Evolutionary conservation across 53 echinoderm and acorn worm species (phyloP).

Genomic region (Henricia sp.): DNA sequence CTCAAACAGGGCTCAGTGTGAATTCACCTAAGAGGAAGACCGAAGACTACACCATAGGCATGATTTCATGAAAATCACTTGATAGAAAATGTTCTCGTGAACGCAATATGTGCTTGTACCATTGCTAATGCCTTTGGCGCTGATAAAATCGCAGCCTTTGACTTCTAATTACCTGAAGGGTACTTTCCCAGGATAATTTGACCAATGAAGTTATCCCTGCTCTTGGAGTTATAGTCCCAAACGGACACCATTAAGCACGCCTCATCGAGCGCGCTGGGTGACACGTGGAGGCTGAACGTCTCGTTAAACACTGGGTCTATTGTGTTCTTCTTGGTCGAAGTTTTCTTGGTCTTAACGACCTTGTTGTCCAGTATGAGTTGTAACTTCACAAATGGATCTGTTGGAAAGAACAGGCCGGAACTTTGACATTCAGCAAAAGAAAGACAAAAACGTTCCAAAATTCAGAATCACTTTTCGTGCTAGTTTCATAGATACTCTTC

Average conservation of each 20-base stretch:
- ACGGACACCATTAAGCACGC: slow-evolving; percentile 80
- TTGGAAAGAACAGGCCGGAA: not conserved
- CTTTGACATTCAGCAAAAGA: not conserved
- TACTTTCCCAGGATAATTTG: slow-evolving; percentile 97
- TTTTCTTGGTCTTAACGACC: slow-evolving; percentile 93
- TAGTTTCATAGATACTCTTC: too few species aligned
- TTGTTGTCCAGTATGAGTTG: slow-evolving; percentile 90
- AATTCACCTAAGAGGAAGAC: too few species aligned
- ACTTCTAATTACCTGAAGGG: slow-evolving; percentile 80
- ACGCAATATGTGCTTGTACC: too few species aligned
- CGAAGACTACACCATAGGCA: too few species aligned
- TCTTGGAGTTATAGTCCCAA: slow-evolving; percentile 97
- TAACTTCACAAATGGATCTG: slow-evolving; percentile 96
- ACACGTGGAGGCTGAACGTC: slow-evolving; percentile 94
- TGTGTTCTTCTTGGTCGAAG: slow-evolving; percentile 95
- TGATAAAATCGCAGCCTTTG: not conserved
- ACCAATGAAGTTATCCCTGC: slow-evolving; percentile 88
- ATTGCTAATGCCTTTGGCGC: too few species aligned
- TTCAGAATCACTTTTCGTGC: too few species aligned
- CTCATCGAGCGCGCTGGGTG: slow-evolving; percentile 76
- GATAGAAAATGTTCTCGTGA: too few species aligned
- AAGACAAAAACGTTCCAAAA: too few species aligned
- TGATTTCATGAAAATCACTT: too few species aligned
- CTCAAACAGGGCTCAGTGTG: too few species aligned
- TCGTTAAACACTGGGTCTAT: slow-evolving; percentile 98